phyloP scores from a whole-genome alignment of 2,113 vertebrate species.

The Mirza zaza region DNA sequence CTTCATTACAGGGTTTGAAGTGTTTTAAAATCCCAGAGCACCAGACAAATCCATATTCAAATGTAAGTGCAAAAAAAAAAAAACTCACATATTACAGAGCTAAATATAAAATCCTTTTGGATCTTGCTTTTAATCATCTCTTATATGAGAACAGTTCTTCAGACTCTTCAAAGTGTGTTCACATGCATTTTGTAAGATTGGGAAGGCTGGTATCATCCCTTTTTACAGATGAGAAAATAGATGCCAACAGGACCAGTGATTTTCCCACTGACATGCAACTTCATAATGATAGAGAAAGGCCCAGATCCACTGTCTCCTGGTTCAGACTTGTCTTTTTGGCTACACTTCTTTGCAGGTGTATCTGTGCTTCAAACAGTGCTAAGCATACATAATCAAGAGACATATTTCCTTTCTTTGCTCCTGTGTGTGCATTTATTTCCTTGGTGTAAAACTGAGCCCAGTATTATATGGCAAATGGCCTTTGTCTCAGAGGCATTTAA shows the following conservation, averaged over 20 bases:
- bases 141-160: not conserved
- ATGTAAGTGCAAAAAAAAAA: constrained; percentile 38
- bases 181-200: not conserved
- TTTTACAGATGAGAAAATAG: not conserved
- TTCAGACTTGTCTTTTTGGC: not conserved
- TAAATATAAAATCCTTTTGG: constrained; percentile 52
- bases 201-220: not conserved
- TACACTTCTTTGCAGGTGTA: not conserved
- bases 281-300: not conserved
- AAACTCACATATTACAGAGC: not conserved
- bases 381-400: not conserved
- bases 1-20: constrained; percentile 77
- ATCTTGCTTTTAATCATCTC: not conserved
- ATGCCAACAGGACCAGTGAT: not conserved
- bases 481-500: not conserved
- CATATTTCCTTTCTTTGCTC: not conserved
- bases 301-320: not conserved
- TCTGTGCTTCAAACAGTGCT: not conserved
- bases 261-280: not conserved
- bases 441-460: not conserved
- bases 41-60: constrained; percentile 72
- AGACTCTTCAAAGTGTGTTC: not conserved
- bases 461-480: not conserved
- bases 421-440: constrained; percentile 6
- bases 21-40: constrained; percentile 71